These are phyloP conservation scores for Gallinago media DNA, from an alignment of 2,113 vertebrate genomes.

Conservation along the genomic window DNA sequence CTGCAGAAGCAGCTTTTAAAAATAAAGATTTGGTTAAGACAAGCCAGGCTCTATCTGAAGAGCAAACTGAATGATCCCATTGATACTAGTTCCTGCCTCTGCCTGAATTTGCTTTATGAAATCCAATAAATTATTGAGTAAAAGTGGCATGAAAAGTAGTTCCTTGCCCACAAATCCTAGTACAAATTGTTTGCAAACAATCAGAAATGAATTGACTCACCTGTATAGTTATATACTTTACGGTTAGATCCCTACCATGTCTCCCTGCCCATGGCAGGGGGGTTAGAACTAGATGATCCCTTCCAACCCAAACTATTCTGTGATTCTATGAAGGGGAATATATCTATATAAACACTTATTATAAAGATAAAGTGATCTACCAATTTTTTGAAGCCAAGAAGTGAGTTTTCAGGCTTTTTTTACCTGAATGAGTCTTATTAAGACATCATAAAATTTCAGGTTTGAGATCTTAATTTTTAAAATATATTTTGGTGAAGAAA, in stretches of 20 bases:
- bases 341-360: background rate
- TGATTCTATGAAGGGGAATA: background rate
- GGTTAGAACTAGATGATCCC: no score
- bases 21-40: background rate
- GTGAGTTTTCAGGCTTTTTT: background rate
- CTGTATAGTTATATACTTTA: background rate
- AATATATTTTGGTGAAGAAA: background rate
- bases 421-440: background rate
- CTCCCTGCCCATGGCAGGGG: no score
- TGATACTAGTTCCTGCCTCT: background rate
- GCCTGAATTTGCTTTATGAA: background rate
- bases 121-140: background rate
- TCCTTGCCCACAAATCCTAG: background rate
- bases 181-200: background rate
- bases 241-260: background rate
- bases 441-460: background rate
- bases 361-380: background rate
- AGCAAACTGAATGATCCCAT: background rate
- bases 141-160: background rate
- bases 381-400: background rate
- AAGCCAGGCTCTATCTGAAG: background rate
- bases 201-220: background rate
- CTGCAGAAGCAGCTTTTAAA: background rate
- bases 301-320: no score
- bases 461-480: background rate